Base-by-base conservation (phyloP, 64 coral and sea anemone genomes). In the Montipora foliosa region DNA sequence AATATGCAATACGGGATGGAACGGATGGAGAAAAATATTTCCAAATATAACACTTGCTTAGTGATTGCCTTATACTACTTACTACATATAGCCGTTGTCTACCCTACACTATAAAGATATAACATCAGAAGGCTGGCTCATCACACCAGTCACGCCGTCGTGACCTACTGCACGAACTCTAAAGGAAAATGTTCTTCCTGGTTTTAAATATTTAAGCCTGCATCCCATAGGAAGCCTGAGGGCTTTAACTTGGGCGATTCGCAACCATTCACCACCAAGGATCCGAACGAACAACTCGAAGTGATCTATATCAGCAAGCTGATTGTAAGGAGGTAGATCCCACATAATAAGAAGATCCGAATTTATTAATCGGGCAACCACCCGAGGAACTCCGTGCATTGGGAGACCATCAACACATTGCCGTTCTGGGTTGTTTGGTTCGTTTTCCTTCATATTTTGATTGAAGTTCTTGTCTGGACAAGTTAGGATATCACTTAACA, bases 171-270 rank as follows among this genome's bases (percentile, higher is more conserved):
- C 90, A 11, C 90, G 79, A 22, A 92, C 80, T 8, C n/a, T 48
- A 19, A 92, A 75, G 4, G 15, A 76, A 11, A 37, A 75, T 11
- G 19, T 76, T n/a, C 47, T 57, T 20, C 53, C 79, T 55, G 21
- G 15, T 46, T 61, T 5, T 17, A 92, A 50, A 16, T 77, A 25
- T 17, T 44, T 75, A 46, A 92, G 47, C 8, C 29, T 92, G 29
- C 53, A 84, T 49, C 25, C 90, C 81, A 86, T 86, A 44, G 90
- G 90, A 53, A 49, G 71, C 11, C 44, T 37, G 4, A 77, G 51
- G 47, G 90, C 68, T 86, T 86, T 85, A 19, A 85, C 37, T 68
- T 48, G 8, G 0, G 62, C 79, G 21, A 92, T 10, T 47, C 45
- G 72, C 49, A 46, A 37, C 80, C 90, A 92, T 14, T 47, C 53